Evolutionary conservation across 2,797 vertebrate species (phyloP), one percentile per base, ranked within the genome.

Genomic region (Corythornis leucogaster): DNA sequence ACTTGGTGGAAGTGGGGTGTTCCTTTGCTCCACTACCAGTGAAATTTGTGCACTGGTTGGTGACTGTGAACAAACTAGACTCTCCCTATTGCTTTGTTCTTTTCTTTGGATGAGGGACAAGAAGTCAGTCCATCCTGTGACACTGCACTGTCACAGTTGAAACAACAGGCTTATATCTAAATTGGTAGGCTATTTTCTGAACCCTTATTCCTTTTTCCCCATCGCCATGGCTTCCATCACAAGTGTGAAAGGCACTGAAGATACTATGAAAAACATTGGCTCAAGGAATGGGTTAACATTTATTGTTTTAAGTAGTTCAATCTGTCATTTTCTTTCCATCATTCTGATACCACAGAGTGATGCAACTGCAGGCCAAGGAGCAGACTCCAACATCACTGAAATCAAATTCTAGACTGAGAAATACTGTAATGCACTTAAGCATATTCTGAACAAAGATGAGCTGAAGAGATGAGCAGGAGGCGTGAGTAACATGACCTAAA

Each of bases 331-430:
- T 89, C 12, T 80, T 11, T 73, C 15, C 6, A 17, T 78, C 26
- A 30, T 54, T 78, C 21, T 89, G 38, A 80, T 55, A 42, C 4
- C 1, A 2, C 15, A 28, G 62, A 87, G 75, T 66, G 76, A 83
- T 73, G 55, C 13, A 85, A 78, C 22, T n/a, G 25, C 51, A 85
- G 76, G 55, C 51, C 55, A 66, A 80, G 58, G 11, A 87, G 43
- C 64, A 87, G 66, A 58, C 26, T 33, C 11, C 28, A 75, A 19
- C 26, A 30, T 80, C 31, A 75, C 11, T 51, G 64, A 85, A 89
- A 94, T 94, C 7, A 83, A 78, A 92, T 87, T 92, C 62, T 59
- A 75, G 30, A 18, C 12, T 54, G 46, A 62, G 8, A 69, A 91
- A 68, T 50, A 66, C 30, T 69, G 21, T 76, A 68, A 83, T 62